Base-by-base conservation (phyloP, 2,113 vertebrate species). In the Chamaea fasciata region DNA sequence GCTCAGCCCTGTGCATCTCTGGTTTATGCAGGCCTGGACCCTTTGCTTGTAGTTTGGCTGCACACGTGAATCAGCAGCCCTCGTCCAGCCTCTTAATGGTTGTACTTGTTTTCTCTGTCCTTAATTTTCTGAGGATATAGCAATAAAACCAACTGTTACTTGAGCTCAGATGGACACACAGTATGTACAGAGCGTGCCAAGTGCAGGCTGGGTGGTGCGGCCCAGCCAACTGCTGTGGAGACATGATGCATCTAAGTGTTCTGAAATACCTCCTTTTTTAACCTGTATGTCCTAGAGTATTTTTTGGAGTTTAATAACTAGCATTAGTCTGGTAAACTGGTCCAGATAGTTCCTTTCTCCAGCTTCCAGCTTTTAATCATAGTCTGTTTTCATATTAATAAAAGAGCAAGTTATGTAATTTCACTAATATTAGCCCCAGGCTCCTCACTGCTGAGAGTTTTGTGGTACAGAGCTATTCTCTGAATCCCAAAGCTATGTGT, bases 301-400 rank as follows among this genome's bases (percentile, higher is more conserved):
- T 65, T 88, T 83, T 35, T 49, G n/a, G 53, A 87, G 77, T 90
- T 80, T 93, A 95, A 88, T 91, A 92, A 94, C 53, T 59, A 65
- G 37, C 47, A 41, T 78, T 93, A 76, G 41, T 53, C 73, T 87
- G 24, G 65, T 93, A 74, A 90, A 87, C 83, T 74, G 68, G 42
- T 79, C 76, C 74, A 86, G 46, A 86, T 70, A 84, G 69, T 84
- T 85, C 42, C 59, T 94, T 95, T 94, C 37, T 87, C 68, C 37
- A 41, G 35, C 78, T 95, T 94, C 57, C 91, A 96, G 89, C 79
- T 95, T 92, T 97, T 97, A 94, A 97, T 95, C 89, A 92, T 91
- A 87, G 84, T 91, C 96, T 95, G 87, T 86, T 94, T 92, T 94
- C 82, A 92, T 10, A 7, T 94, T 96, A 96, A 95, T 96, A 95